phyloP scores from a whole-genome alignment of 2,888 invertebrate genomes.

The Heliconius aoede region DNA sequence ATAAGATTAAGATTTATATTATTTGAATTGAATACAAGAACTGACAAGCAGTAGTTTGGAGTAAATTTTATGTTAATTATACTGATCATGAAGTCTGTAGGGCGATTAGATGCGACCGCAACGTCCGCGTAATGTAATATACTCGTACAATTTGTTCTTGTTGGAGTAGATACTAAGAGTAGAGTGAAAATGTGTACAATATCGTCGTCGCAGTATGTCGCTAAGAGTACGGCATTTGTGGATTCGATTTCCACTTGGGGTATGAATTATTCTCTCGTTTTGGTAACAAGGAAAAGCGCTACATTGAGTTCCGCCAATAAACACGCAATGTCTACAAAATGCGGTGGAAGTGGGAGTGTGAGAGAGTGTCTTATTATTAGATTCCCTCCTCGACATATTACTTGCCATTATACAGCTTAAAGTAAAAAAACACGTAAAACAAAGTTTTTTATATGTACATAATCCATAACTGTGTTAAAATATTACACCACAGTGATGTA shows the following conservation, averaged over 20 bases:
- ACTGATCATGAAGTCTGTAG: slow-evolving; percentile 32
- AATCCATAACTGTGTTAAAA: neutral
- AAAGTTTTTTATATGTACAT: neutral
- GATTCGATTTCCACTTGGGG: neutral
- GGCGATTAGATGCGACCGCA: slow-evolving; percentile 33
- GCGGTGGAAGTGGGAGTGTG: neutral
- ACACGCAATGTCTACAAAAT: neutral
- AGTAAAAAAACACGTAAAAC: neutral
- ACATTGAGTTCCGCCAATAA: neutral
- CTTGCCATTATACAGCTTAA: neutral
- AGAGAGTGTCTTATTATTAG: neutral
- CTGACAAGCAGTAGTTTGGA: neutral
- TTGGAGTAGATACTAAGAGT: too few species aligned
- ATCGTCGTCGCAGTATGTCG: too few species aligned
- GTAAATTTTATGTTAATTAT: neutral
- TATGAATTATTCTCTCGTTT: neutral
- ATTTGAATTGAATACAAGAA: neutral
- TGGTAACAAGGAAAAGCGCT: neutral
- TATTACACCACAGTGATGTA: neutral
- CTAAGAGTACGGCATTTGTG: neutral
- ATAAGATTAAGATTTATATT: too few species aligned
- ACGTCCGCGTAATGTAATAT: slow-evolving; percentile 44
- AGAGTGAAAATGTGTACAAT: too few species aligned
- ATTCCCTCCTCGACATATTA: neutral
- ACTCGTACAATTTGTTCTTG: slow-evolving; percentile 35